Percentiles rank a stretch among this genome's conserved stretches.
These are phyloP conservation scores for Thermophis baileyi DNA, from an alignment of 2,113 vertebrate genomes.

Conservation along the genomic window DNA sequence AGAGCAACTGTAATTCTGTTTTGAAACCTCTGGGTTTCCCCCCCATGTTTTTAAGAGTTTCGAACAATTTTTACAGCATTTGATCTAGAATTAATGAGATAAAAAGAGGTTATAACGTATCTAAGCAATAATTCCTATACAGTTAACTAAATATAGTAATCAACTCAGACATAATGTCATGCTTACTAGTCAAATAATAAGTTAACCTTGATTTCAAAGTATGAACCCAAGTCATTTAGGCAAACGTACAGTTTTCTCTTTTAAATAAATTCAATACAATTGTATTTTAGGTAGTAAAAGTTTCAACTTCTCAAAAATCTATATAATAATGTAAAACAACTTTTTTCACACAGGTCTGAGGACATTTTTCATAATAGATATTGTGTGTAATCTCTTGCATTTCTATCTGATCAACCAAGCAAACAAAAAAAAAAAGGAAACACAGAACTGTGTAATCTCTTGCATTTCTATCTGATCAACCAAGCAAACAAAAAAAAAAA, in stretches of 20 bases:
- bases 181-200: not conserved
- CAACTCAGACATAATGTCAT: not conserved
- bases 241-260: not conserved
- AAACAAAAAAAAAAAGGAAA: not conserved
- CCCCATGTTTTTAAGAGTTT: not conserved
- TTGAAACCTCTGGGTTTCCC: not conserved
- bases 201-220: not conserved
- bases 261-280: not conserved
- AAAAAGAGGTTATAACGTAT: conserved; percentile 30
- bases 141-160: not conserved
- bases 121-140: not conserved
- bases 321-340: not conserved
- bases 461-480: not conserved
- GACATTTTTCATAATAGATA: not conserved
- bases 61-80: not conserved
- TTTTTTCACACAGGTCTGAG: not conserved
- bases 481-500: not conserved
- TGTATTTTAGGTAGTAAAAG: not conserved
- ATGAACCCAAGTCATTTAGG: not conserved
- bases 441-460: not conserved
- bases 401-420: not conserved
- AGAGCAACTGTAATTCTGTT: not conserved
- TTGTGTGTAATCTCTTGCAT: not conserved
- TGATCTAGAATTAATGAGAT: not conserved
- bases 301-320: not conserved